These are phyloP conservation scores for Pseudochirops cupreus DNA, from an alignment of 2,797 vertebrate species.

Conservation along the genomic window DNA sequence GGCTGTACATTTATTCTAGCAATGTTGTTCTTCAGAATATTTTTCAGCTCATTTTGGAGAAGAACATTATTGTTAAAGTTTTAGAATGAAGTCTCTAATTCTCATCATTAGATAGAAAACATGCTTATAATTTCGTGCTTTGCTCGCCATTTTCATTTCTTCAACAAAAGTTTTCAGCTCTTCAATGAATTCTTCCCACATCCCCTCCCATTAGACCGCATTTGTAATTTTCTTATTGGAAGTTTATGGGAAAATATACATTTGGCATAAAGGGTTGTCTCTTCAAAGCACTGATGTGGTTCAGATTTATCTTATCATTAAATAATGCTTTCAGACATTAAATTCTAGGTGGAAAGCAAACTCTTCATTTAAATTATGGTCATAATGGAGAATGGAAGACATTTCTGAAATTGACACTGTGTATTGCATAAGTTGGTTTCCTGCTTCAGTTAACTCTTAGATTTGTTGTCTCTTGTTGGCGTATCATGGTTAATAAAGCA, in stretches of 20 bases:
- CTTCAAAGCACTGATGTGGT: background rate
- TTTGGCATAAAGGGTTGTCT: slow-evolving; percentile 17
- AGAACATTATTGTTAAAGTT: background rate
- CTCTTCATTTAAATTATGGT: slow-evolving; percentile 18
- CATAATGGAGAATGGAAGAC: background rate
- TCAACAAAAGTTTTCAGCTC: background rate
- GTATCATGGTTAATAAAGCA: slow-evolving; percentile 67
- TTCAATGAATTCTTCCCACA: slow-evolving; percentile 7
- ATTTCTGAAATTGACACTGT: slow-evolving; percentile 34
- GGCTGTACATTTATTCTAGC: background rate
- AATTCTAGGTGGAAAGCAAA: background rate
- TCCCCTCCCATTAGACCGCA: background rate
- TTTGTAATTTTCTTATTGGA: background rate
- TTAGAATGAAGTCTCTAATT: background rate
- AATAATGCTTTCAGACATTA: background rate
- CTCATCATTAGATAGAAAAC: background rate
- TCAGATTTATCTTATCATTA: background rate
- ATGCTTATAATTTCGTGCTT: background rate
- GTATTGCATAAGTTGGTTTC: slow-evolving; percentile 53
- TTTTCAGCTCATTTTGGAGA: background rate
- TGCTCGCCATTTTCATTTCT: background rate
- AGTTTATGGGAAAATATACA: background rate
- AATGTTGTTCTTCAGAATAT: background rate
- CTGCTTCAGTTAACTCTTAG: slow-evolving; percentile 54
- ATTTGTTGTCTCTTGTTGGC: slow-evolving; percentile 46